Evolutionary conservation across 2,113 vertebrate genomes (phyloP).

Genomic region (Zosterops borbonicus): DNA sequence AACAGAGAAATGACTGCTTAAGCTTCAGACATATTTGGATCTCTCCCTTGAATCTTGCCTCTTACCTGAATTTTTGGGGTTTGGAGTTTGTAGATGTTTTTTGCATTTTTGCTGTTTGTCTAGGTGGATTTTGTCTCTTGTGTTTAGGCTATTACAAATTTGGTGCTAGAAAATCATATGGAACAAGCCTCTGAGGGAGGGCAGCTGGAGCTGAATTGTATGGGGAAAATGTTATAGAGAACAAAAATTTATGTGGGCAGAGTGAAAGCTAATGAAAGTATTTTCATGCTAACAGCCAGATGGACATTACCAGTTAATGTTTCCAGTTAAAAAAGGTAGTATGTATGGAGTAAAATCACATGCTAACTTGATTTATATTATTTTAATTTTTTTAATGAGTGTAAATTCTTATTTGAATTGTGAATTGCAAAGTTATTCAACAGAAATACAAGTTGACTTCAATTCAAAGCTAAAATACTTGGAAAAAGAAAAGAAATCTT

Average conservation of each 20-base stretch:
- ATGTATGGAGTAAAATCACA: background rate
- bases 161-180: background rate
- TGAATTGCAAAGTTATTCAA: background rate
- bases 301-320: background rate
- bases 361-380: background rate
- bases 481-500: background rate
- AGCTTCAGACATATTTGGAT: background rate
- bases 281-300: background rate
- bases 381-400: background rate
- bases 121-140: rapidly evolving
- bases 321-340: background rate
- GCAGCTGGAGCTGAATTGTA: background rate
- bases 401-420: background rate
- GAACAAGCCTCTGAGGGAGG: background rate
- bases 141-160: background rate
- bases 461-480: background rate
- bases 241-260: background rate
- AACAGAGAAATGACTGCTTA: background rate
- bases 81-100: background rate
- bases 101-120: background rate
- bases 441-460: background rate
- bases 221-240: background rate
- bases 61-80: background rate
- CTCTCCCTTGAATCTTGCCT: rapidly evolving
- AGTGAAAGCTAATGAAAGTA: background rate